phyloP scores from a whole-genome alignment of 1,140 invertebrate genomes.

The Nasonia longicornis region DNA sequence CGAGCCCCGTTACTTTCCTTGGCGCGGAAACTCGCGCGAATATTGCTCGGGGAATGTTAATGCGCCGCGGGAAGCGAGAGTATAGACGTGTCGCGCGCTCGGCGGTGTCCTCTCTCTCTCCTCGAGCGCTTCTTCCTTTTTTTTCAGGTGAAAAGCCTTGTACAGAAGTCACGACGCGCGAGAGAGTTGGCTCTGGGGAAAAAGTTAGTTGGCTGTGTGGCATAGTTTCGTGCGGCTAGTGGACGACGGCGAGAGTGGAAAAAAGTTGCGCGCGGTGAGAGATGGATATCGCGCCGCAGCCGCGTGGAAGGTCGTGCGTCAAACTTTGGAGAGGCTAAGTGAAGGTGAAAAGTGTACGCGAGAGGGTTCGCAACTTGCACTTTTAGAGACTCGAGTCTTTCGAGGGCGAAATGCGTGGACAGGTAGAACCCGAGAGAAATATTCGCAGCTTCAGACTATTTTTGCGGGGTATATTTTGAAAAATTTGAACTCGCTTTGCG shows the following conservation, averaged over 20 bases:
- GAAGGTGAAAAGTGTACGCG: neutral
- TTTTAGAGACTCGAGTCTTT: neutral
- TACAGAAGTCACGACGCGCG: neutral
- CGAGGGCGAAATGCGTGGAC: too few relatives aligned
- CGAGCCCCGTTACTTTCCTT: neutral
- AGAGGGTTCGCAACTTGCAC: neutral
- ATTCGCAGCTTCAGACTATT: too few relatives aligned
- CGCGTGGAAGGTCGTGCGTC: neutral
- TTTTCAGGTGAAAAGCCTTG: neutral
- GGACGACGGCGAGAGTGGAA: neutral
- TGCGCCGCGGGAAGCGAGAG: neutral
- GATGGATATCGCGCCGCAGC: neutral
- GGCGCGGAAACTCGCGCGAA: neutral
- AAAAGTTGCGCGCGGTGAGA: neutral
- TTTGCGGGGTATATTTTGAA: too few relatives aligned
- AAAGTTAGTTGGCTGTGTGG: neutral
- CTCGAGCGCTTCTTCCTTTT: neutral
- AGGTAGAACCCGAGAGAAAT: too few relatives aligned
- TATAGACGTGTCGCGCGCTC: neutral
- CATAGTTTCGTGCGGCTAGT: neutral
- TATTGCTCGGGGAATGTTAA: conserved; percentile 22
- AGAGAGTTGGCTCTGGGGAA: neutral
- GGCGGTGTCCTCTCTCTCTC: neutral
- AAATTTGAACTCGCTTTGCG: too few relatives aligned
- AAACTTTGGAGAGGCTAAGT: neutral